A percentile compares a stretch with the other conserved stretches of the same genome.
Conservation (phyloP, 2,113 vertebrate species). For the Odontesthes bonariensis region DNA sequence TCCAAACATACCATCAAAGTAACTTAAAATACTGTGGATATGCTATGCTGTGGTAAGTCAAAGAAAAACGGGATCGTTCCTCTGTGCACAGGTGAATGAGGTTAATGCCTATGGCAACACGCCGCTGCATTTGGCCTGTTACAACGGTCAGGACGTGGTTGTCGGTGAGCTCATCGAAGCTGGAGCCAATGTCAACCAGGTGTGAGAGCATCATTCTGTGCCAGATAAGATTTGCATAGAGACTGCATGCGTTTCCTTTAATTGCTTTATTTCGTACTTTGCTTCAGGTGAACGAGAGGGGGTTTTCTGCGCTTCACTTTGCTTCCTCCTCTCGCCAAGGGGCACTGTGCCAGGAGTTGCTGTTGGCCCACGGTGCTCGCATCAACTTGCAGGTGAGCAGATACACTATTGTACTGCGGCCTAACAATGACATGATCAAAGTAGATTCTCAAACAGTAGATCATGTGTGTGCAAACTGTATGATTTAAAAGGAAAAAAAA, state of each 20-base stretch:
- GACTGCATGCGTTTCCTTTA: neutral
- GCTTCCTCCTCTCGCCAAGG: conserved; percentile 96
- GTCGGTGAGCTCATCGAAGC: conserved; percentile 95
- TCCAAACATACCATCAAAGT: too few species aligned
- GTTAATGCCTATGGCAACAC: conserved; percentile 95
- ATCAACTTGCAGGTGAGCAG: conserved; percentile 92
- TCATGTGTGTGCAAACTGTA: neutral
- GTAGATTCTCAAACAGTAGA: neutral
- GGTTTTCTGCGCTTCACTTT: conserved; percentile 96
- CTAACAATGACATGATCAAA: neutral
- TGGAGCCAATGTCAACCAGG: conserved; percentile 94
- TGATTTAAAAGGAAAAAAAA: neutral
- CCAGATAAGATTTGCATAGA: rapidly evolving
- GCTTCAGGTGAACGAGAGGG: conserved; percentile 89
- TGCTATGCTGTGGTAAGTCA: neutral
- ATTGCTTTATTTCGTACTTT: neutral
- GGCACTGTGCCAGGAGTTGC: conserved; percentile 94
- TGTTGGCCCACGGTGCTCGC: conserved; percentile 92
- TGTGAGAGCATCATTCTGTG: conserved; percentile 11
- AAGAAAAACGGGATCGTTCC: neutral
- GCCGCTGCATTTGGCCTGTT: conserved; percentile 95
- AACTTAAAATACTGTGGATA: too few species aligned
- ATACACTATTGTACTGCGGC: neutral
- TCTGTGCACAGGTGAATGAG: conserved; percentile 89
- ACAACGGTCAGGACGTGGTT: conserved; percentile 97